Conservation (phyloP, 2,797 vertebrate genomes). For the Poecilia velifera region DNA sequence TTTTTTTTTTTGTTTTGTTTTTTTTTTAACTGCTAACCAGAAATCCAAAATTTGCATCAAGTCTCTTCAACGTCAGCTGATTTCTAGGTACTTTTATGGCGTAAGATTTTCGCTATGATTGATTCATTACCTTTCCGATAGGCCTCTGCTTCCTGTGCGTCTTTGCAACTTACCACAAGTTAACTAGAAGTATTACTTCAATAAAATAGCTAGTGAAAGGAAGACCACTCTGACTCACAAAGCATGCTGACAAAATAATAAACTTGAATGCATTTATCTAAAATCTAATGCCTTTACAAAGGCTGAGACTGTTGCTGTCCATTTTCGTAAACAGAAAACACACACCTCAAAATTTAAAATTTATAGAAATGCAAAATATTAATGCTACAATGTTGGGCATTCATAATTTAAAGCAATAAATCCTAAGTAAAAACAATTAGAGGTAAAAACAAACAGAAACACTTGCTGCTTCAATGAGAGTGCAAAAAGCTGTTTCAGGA, state of each 20-base stretch:
- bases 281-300: background rate
- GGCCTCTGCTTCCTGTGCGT: conserved; percentile 25
- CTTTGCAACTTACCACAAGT: conserved; percentile 23
- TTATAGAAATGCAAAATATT: background rate
- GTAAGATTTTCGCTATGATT: background rate
- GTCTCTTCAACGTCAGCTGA: conserved; percentile 1
- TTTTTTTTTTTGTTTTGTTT: background rate
- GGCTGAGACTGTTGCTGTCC: background rate
- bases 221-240: background rate
- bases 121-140: conserved; percentile 9
- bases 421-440: background rate
- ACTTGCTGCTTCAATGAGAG: background rate
- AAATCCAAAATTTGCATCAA: background rate
- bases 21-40: background rate
- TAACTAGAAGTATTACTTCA: background rate
- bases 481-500: background rate
- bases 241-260: background rate
- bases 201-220: background rate
- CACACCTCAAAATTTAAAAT: background rate
- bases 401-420: background rate
- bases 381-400: background rate
- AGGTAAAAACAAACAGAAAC: background rate
- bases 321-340: background rate
- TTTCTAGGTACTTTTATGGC: background rate
- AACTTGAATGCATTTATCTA: background rate